A percentile compares a stretch with the other conserved stretches of the same genome.
phyloP scores from a whole-genome alignment of 2,113 vertebrate species.

The Chaenogobius annularis region DNA sequence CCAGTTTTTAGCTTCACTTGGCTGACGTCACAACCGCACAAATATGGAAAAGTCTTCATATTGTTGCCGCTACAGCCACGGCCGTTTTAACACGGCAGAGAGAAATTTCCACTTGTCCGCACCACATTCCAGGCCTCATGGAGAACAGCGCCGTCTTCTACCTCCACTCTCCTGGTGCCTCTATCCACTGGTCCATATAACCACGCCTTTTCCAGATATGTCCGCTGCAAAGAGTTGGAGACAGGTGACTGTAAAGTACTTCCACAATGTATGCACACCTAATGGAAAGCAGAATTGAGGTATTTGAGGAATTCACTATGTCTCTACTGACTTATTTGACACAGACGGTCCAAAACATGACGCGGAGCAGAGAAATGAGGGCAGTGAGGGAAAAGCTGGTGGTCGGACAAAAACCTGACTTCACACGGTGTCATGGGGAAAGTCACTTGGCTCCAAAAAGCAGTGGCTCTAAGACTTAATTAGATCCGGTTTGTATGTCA shows the following conservation, averaged over 20 bases:
- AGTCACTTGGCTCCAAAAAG: neutral
- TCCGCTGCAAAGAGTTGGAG: slow-evolving; percentile 24
- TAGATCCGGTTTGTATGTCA: slow-evolving; percentile 25
- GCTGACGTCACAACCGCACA: slow-evolving; percentile 39
- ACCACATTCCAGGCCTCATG: slow-evolving; percentile 60
- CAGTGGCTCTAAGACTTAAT: slow-evolving; percentile 19
- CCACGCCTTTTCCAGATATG: slow-evolving; percentile 33
- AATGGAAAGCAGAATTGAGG: slow-evolving; percentile 37
- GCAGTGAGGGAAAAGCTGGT: slow-evolving; percentile 3
- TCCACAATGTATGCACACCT: slow-evolving; percentile 9
- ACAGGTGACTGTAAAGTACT: slow-evolving; percentile 25
- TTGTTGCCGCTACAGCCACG: slow-evolving; percentile 54
- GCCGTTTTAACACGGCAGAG: slow-evolving; percentile 67
- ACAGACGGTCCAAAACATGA: slow-evolving; percentile 58
- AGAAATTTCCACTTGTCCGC: slow-evolving; percentile 73
- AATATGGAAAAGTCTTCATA: slow-evolving; percentile 70
- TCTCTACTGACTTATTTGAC: slow-evolving; percentile 48
- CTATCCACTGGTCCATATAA: slow-evolving; percentile 15
- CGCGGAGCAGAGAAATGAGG: slow-evolving; percentile 16
- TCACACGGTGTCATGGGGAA: slow-evolving; percentile 19
- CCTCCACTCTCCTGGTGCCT: slow-evolving; percentile 29
- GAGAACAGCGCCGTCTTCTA: slow-evolving; percentile 43
- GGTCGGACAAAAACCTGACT: slow-evolving; percentile 23
- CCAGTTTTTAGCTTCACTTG: slow-evolving; percentile 19
- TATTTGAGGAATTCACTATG: slow-evolving; percentile 58